Base-by-base conservation (phyloP, 2,797 vertebrate genomes). In the Phoeniculus purpureus region DNA sequence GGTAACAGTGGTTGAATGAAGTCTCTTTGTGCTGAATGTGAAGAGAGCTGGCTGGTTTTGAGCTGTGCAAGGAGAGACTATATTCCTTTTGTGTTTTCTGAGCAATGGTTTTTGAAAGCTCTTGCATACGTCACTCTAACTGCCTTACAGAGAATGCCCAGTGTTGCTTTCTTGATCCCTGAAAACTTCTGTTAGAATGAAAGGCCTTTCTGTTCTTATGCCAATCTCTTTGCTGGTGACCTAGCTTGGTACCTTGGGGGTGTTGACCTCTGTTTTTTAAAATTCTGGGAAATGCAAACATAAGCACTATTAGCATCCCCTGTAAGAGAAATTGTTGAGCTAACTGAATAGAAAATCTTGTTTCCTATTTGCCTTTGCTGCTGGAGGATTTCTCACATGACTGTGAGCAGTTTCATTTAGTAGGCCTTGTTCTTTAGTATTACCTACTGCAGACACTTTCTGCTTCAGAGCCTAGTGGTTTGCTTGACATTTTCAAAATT, bases 401-500 rank as follows among this genome's bases (percentile, higher is more conserved):
- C 43, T 61, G 19, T 50, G 43, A 78, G 51, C 25, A 47, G 10
- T 16, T 29, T 79, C 23, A 15, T 11, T 12, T 50, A 66, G 31
- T 20, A 79, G 34, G 68, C 12, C 23, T 82, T 71, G 27, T n/a
- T 85, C 47, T 56, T 1, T 50, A 23, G 19, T 23, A 25, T 55
- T 76, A 26, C 29, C 20, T 58, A 54, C 31, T 37, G 51, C 5
- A 1, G 15, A 31, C 32, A 15, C 37, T 87, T 82, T 58, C 58
- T 89, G 29, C 34, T 74, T 90, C 51, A 77, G 58, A 70, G 74
- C 15, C 43, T 80, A 70, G 43, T 13, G 56, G 43, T 85, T 79
- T 87, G 37, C 32, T 80, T 81, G 64, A 78, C 15, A 22, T 78
- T 92, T 94, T 81, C 66, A 77, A 66, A 75, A 83, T 78, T 55